These are phyloP conservation scores for Ceriagrion tenellum DNA, from an alignment of 2,888 invertebrate species.

Conservation along the genomic window DNA sequence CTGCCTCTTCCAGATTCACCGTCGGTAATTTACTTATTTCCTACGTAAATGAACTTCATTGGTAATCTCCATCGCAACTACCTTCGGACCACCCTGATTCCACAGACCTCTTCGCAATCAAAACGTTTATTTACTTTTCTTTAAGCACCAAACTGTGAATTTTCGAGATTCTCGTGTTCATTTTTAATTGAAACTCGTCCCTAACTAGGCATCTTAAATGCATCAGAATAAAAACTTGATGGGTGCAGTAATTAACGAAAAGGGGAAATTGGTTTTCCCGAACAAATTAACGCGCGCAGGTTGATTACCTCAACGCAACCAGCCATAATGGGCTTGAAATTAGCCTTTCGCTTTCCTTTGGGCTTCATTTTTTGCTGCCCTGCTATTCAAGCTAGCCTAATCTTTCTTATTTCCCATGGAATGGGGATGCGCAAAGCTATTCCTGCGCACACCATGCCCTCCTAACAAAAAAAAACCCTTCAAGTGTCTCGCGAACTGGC, in stretches of 20 bases:
- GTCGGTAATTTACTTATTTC: background rate
- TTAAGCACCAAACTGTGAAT: background rate
- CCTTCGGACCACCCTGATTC: too few relatives aligned
- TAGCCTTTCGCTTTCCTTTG: background rate
- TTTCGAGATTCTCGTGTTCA: background rate
- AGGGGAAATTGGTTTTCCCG: background rate
- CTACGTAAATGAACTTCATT: too few relatives aligned
- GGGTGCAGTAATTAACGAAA: background rate
- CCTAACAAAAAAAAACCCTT: too few relatives aligned
- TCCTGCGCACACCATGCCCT: too few relatives aligned
- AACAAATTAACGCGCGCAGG: background rate
- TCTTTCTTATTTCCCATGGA: background rate
- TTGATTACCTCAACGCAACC: background rate
- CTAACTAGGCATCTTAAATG: background rate
- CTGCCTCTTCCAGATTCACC: background rate
- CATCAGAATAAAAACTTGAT: background rate
- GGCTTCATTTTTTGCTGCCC: background rate
- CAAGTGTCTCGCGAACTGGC: too few relatives aligned
- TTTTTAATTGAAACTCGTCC: background rate
- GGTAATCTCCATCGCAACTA: too few relatives aligned
- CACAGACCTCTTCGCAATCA: background rate
- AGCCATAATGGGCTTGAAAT: background rate
- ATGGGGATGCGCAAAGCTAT: background rate
- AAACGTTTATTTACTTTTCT: background rate
- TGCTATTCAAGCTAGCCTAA: background rate